Base-by-base conservation (phyloP, 2,888 invertebrate species). In the Hypselothyrea guttata region DNA sequence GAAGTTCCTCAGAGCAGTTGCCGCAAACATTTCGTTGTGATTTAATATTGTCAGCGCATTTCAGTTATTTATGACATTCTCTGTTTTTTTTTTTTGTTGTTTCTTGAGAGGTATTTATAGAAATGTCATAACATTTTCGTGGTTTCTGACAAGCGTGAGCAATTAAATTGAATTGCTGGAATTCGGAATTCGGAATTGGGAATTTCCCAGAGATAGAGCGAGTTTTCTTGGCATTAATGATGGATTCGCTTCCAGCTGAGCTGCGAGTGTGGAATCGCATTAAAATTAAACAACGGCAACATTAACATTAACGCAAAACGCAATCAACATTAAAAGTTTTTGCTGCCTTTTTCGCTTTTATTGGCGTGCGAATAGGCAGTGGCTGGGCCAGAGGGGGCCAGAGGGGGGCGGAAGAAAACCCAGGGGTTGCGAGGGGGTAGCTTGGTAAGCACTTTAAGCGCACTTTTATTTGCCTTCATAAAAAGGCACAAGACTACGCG, bases 291-390 rank as follows among this genome's bases (percentile, higher is more conserved):
- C 59, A 77, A 64, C 66, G 53, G 48, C 54, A 64, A 49, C 68
- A 68, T 62, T 48, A 68, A 68, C 54, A 47, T 64, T 68, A 78
- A 78, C 67, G 79, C 79, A 83, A 82, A 77, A 78, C 72, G 83
- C 77, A 78, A 78, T 82, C 83, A 78, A 82, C 78, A 78, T 78
- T 78, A 78, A 78, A 78, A 83, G 56, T 81, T 79, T 64, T 41
- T 28, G 48, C 47, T 45, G 52, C 44, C 44, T 71, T 59, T 56
- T 66, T 64, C 52, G 54, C 47, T 58, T 76, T 81, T 79, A 76
- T 84, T 74, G 58, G 59, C 58, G 30, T 52, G 45, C 22, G 22
- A 22, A 22, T 22, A 22, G 22, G 22, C 22, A 22, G 22, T 31
- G 27, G n/a, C 18, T 38, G 15, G 15, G 11, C 38, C 7, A n/a